Percentiles rank a stretch among this genome's conserved stretches.
Evolutionary conservation across 2,113 vertebrate genomes (phyloP).

Genomic region (Pitta sordida): DNA sequence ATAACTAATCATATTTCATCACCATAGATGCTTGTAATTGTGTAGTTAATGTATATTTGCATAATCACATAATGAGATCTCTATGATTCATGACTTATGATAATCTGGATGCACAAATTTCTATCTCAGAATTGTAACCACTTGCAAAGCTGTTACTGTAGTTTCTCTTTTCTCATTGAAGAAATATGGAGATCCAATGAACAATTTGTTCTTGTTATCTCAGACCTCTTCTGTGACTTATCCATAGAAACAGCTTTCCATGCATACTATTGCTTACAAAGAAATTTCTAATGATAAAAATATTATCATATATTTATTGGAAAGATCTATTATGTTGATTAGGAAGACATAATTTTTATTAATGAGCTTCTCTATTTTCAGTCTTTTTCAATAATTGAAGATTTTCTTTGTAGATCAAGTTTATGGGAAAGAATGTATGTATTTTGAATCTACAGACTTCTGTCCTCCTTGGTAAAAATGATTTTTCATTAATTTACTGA

Average conservation of each 20-base stretch:
- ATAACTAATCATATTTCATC: conserved; percentile 72
- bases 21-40: conserved; percentile 65
- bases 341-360: conserved; percentile 13
- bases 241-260: neutral
- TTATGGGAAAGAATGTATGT: neutral
- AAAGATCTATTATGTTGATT: neutral
- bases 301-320: neutral
- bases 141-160: neutral
- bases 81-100: conserved; percentile 61
- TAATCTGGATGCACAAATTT: conserved; percentile 55
- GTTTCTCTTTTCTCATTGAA: neutral
- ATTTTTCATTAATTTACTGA: neutral
- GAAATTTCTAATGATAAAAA: neutral
- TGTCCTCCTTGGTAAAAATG: neutral
- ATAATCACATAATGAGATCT: conserved; percentile 66
- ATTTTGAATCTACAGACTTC: neutral
- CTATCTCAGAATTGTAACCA: conserved; percentile 26
- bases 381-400: neutral
- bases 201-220: neutral
- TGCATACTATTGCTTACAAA: neutral
- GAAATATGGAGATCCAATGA: neutral
- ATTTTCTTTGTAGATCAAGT: neutral
- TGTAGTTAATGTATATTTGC: conserved; percentile 69
- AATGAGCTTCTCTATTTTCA: neutral
- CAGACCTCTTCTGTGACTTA: neutral